These are phyloP conservation scores for Agrochola macilenta DNA, from an alignment of 2,888 invertebrate species.

Conservation along the genomic window DNA sequence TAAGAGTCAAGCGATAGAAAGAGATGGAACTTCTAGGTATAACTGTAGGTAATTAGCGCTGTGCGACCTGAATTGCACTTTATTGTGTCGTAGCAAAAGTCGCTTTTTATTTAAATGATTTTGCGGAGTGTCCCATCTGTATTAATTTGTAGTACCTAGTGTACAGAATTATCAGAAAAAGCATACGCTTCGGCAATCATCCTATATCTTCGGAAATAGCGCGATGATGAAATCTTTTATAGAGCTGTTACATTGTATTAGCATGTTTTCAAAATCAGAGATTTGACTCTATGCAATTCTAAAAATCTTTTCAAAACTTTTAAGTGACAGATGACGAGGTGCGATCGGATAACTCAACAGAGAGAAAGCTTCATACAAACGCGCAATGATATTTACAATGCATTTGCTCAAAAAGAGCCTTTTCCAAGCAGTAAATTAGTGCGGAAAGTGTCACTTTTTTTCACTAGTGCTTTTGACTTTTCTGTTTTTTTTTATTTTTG, in stretches of 20 bases:
- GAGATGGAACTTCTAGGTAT: too few relatives aligned
- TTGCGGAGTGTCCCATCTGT: too few relatives aligned
- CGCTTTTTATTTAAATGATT: too few relatives aligned
- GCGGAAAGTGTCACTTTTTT: too few relatives aligned
- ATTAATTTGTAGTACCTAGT: not conserved
- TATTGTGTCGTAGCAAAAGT: too few relatives aligned
- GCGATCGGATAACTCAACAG: not conserved
- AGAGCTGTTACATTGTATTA: not conserved
- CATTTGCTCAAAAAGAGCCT: too few relatives aligned
- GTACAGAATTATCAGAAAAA: not conserved
- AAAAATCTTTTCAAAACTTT: not conserved
- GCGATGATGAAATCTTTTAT: not conserved
- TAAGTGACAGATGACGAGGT: not conserved
- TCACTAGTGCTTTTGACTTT: too few relatives aligned
- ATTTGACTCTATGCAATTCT: not conserved
- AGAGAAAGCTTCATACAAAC: not conserved
- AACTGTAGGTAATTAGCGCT: too few relatives aligned
- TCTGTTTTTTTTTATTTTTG: too few relatives aligned
- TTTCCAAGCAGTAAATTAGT: too few relatives aligned
- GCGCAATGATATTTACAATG: not conserved
- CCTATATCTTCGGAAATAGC: not conserved
- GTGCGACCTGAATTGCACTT: too few relatives aligned
- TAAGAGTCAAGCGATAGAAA: too few relatives aligned
- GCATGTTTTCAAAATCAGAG: not conserved
- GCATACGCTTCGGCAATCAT: not conserved